phyloP scores from a whole-genome alignment of 2,113 vertebrate species.

The Eleginops maclovinus region DNA sequence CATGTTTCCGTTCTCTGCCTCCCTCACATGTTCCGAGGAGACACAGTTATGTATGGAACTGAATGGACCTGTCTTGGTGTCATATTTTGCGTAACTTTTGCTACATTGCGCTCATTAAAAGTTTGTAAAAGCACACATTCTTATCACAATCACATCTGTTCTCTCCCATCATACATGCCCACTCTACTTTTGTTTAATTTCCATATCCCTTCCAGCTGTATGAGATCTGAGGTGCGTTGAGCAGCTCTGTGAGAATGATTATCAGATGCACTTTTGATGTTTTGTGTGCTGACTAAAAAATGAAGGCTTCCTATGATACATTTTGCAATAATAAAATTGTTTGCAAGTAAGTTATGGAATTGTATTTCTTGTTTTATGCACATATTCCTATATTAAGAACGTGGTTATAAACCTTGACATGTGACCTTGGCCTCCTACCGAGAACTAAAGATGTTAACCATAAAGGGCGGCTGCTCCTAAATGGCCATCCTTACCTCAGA shows the following conservation, averaged over 20 bases:
- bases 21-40: not conserved
- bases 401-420: not conserved
- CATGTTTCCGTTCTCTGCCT: not conserved
- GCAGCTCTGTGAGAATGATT: slow-evolving; percentile 38
- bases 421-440: not conserved
- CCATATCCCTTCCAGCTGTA: slow-evolving; percentile 26
- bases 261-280: slow-evolving; percentile 51
- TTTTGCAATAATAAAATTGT: slow-evolving; percentile 80
- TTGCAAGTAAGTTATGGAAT: slow-evolving; percentile 43
- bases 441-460: not conserved
- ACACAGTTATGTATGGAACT: not conserved
- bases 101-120: slow-evolving; percentile 6
- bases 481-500: slow-evolving; percentile 23
- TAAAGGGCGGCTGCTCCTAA: not conserved
- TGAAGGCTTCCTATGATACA: slow-evolving; percentile 57
- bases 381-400: not conserved
- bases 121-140: slow-evolving; percentile 43
- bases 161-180: slow-evolving; percentile 10
- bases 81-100: slow-evolving; percentile 31
- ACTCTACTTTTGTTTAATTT: not conserved
- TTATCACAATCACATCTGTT: slow-evolving; percentile 10
- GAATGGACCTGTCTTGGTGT: slow-evolving; percentile 2
- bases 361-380: not conserved
- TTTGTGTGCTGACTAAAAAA: slow-evolving; percentile 51
- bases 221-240: slow-evolving; percentile 43